Conservation (phyloP, 2,113 vertebrate species). For the Delphinapterus leucas region DNA sequence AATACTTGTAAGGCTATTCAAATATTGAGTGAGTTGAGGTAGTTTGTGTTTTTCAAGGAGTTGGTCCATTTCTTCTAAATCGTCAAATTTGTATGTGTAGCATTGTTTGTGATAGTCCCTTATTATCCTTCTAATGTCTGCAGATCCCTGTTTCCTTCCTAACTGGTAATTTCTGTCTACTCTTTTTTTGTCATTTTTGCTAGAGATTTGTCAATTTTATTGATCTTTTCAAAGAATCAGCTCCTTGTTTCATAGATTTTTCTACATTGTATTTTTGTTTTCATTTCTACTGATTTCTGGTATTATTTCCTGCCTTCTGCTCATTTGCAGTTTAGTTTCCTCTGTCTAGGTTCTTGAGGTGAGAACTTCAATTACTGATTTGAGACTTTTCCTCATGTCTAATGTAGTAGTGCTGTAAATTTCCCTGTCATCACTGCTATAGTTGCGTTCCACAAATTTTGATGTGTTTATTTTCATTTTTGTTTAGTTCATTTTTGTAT, state of each 20-base stretch:
- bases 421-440: neutral
- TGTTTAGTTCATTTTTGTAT: neutral
- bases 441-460: neutral
- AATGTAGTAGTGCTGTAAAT: neutral
- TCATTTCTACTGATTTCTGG: neutral
- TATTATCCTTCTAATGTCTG: neutral
- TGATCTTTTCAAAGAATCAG: neutral
- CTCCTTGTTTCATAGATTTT: neutral
- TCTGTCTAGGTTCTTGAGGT: neutral
- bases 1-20: neutral
- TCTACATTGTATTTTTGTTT: neutral
- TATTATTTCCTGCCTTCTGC: neutral
- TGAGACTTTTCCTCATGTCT: neutral
- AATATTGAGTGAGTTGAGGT: neutral
- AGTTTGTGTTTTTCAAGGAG: neutral
- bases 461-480: neutral
- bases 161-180: neutral
- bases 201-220: neutral
- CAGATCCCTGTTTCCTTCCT: neutral
- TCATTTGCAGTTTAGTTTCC: neutral
- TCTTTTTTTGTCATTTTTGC: neutral
- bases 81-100: neutral
- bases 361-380: neutral
- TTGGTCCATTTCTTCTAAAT: neutral
- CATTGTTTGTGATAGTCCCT: neutral